These are phyloP conservation scores for Syngnathus rostellatus DNA, from an alignment of 2,797 vertebrate species.

Conservation along the genomic window DNA sequence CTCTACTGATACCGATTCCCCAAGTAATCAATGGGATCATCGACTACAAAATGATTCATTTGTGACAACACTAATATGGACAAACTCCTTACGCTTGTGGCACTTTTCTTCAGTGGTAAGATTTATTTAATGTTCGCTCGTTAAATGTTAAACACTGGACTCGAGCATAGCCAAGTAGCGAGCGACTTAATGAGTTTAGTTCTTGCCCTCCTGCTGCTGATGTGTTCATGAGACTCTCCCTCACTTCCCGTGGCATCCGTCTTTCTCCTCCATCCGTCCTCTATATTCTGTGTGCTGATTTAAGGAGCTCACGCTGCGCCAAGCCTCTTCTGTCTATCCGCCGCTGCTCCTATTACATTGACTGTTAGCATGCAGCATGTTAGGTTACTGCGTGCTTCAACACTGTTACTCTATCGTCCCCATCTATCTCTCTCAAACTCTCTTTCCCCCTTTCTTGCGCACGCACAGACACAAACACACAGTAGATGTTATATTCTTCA, in stretches of 20 bases:
- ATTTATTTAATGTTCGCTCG: too few relatives aligned
- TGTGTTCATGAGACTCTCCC: constrained; percentile 45
- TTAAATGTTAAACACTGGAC: not conserved
- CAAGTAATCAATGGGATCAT: too few relatives aligned
- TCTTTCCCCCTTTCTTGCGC: constrained; percentile 7
- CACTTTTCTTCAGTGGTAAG: too few relatives aligned
- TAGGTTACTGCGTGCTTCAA: constrained; percentile 31
- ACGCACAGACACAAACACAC: constrained; percentile 17
- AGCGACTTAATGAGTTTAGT: constrained; percentile 71
- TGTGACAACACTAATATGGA: too few relatives aligned
- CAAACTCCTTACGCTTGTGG: too few relatives aligned
- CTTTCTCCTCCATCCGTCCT: constrained; percentile 26
- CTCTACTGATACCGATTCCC: too few relatives aligned
- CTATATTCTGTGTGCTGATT: constrained; percentile 26
- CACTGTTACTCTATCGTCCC: constrained; percentile 24
- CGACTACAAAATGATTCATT: too few relatives aligned
- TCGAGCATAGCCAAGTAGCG: constrained; percentile 44
- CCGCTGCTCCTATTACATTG: constrained; percentile 22
- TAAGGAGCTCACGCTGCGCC: constrained; percentile 26
- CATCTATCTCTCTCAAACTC: constrained; percentile 6
- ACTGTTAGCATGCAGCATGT: constrained; percentile 27
- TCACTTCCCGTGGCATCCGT: constrained; percentile 14
- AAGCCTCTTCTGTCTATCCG: constrained; percentile 25
- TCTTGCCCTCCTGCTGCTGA: constrained; percentile 57
- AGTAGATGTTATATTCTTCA: constrained; percentile 37